Conservation (phyloP, 2,113 vertebrate species). For the Mus pahari region DNA sequence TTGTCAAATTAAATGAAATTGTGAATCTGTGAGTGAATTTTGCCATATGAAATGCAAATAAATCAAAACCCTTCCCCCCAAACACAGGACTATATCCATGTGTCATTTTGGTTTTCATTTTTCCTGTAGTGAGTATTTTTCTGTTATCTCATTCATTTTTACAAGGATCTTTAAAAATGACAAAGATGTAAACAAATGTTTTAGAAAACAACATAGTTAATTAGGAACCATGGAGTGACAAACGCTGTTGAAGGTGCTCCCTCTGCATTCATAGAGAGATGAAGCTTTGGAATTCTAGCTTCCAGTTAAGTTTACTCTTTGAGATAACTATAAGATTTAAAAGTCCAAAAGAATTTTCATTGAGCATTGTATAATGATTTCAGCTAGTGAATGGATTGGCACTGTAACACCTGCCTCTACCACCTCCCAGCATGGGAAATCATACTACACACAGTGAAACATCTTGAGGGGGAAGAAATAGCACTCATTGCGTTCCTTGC, state of each 20-base stretch:
- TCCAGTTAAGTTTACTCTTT: background rate
- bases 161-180: background rate
- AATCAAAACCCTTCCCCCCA: too few species aligned
- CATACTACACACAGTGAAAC: fast-evolving
- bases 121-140: background rate
- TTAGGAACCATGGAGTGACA: background rate
- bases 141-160: background rate
- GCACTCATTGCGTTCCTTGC: background rate
- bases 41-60: background rate
- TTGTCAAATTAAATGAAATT: background rate
- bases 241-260: background rate
- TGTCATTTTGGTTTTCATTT: background rate
- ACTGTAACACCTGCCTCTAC: background rate
- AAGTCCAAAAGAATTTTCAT: background rate
- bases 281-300: background rate
- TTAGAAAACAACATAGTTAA: background rate
- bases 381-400: background rate
- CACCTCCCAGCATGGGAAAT: background rate
- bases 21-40: background rate
- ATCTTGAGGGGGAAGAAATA: background rate
- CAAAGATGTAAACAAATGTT: background rate
- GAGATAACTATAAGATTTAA: background rate
- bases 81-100: background rate
- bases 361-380: background rate
- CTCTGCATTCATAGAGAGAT: background rate